Base-by-base conservation (phyloP, 2,797 vertebrate genomes). In the Neostethus bicornis region DNA sequence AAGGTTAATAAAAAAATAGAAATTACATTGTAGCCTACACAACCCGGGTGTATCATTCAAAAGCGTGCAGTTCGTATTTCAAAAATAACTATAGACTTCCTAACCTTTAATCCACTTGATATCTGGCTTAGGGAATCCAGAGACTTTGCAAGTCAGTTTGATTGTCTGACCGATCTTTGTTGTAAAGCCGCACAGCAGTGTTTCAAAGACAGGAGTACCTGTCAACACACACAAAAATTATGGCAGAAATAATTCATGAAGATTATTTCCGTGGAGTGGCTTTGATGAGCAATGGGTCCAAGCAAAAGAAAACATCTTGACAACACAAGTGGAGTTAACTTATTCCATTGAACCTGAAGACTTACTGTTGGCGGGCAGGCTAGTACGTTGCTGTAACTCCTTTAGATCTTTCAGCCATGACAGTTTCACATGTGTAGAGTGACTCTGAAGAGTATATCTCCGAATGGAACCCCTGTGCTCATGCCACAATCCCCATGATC, bases 21-120 rank as follows among this genome's bases (percentile, higher is more conserved):
- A 3, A 44, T 29, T 10, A 19, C 14, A 24, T 14, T 48, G 7
- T 7, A 32, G 12, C 1, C 14, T n/a, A n/a, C 0, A 34, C 17
- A 12, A 25, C 48, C 2, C 32, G 17, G 34, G 51, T n/a, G 23
- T 35, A 14, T 11, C 10, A 37, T 23, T 17, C 5, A 35, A n/a
- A 35, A 31, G 4, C 12, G 11, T 13, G 26, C 24, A 35, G 24
- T 4, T 5, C 16, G 10, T 5, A 32, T 2, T 19, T 11, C 14
- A 4, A 32, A 47, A 37, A 26, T 43, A 5, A 14, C 41, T n/a
- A 2, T 32, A 12, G 0, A 20, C 7, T 37, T 57, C 37, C 56
- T 48, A 87, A 98, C 97, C 97, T 97, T 98, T 98, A 77, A 95
- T 94, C 97, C 97, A 99, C 86, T 84, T 91, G 79, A 96, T 58